phyloP scores from a whole-genome alignment of 2,888 invertebrate genomes.

The Mycalesis mineus region DNA sequence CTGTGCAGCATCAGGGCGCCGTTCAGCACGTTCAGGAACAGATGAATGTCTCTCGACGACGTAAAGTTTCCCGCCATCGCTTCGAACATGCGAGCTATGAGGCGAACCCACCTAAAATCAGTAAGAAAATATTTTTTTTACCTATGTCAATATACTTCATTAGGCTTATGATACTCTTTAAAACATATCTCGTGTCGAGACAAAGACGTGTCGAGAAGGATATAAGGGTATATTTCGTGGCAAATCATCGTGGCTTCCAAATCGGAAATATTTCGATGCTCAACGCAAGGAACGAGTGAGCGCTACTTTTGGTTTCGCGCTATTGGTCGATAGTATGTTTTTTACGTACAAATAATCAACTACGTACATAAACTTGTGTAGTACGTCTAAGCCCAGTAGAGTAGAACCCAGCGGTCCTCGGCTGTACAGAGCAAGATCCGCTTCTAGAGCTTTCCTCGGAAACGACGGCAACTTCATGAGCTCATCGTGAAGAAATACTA shows the following conservation, averaged over 20 bases:
- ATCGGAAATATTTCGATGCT: no score
- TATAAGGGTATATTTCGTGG: no score
- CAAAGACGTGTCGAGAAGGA: no score
- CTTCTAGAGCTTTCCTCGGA: constrained; percentile 97
- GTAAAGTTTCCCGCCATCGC: constrained; percentile 99
- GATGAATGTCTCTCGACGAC: constrained; percentile 96
- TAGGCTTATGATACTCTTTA: no score
- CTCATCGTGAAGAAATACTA: constrained; percentile 99
- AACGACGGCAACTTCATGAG: constrained; percentile 99
- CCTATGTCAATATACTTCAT: no score
- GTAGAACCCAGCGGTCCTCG: constrained; percentile 94
- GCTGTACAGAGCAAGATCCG: constrained; percentile 94
- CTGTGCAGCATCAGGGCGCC: constrained; percentile 97
- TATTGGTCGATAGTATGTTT: no score
- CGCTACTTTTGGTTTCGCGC: no score
- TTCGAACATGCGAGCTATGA: constrained; percentile 97
- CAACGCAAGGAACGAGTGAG: no score
- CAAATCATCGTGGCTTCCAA: no score
- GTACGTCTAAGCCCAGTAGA: constrained; percentile 93
- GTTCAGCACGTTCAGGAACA: constrained; percentile 98
- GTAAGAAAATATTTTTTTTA: no score
- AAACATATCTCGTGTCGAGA: no score
- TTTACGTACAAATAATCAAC: background rate
- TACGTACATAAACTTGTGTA: constrained; percentile 93
- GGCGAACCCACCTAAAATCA: constrained; percentile 88